Percentiles rank a stretch among this genome's conserved stretches.
These are phyloP conservation scores for Corythornis vintsioides DNA, from an alignment of 2,113 vertebrate genomes.

Conservation along the genomic window DNA sequence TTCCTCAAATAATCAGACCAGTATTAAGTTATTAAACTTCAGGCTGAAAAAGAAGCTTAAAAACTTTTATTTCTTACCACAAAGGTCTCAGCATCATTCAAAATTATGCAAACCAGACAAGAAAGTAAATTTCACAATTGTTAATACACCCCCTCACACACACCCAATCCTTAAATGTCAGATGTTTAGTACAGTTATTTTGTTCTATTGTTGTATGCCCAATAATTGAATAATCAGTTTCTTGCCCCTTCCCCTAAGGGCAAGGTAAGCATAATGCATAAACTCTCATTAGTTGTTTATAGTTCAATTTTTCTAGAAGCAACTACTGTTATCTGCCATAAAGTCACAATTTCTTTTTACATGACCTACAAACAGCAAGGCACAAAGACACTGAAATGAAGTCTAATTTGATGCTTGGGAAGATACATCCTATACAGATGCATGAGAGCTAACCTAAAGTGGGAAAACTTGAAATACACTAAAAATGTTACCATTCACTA, in stretches of 20 bases:
- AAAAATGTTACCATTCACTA: background rate
- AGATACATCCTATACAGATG: background rate
- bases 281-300: background rate
- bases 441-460: background rate
- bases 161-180: background rate
- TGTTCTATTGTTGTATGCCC: background rate
- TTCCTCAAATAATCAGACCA: background rate
- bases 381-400: background rate
- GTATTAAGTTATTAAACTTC: background rate
- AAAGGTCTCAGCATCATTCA: background rate
- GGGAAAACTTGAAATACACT: background rate
- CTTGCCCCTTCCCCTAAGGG: background rate
- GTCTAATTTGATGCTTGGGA: background rate
- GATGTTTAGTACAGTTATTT: background rate
- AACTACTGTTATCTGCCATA: background rate
- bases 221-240: background rate
- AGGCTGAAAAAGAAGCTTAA: background rate
- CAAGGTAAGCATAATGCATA: background rate
- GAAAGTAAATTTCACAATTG: background rate
- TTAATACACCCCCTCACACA: background rate
- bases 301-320: background rate
- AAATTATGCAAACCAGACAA: no score
- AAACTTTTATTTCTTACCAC: background rate
- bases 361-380: background rate
- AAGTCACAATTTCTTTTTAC: background rate